These are phyloP conservation scores for Chaetorhynchus papuensis DNA, from an alignment of 2,113 vertebrate species.

Conservation along the genomic window DNA sequence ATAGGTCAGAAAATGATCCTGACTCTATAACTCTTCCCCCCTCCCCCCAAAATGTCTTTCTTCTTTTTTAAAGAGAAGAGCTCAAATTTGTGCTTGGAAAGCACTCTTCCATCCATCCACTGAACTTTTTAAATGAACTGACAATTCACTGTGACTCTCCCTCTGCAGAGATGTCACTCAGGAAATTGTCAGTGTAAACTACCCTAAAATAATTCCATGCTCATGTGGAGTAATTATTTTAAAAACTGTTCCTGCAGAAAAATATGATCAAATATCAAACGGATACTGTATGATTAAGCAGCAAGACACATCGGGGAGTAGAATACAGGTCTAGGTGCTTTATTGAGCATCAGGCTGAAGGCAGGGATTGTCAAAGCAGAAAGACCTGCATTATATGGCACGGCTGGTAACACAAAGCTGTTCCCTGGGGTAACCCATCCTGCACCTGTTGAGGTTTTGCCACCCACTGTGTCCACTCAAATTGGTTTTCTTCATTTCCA, in stretches of 20 bases:
- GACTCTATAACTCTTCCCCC: background rate
- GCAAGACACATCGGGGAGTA: constrained; percentile 43
- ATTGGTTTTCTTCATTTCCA: background rate
- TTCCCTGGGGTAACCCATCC: constrained; percentile 29
- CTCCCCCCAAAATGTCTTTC: rapidly evolving
- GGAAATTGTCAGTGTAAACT: background rate
- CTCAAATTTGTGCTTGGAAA: background rate
- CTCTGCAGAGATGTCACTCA: background rate
- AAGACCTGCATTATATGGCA: background rate
- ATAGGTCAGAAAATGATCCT: background rate
- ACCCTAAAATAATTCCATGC: constrained; percentile 37
- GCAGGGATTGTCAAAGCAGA: background rate
- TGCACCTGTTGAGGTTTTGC: constrained; percentile 41
- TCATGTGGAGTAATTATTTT: constrained; percentile 36
- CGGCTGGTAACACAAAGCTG: background rate
- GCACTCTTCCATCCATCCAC: background rate
- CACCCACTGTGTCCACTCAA: background rate
- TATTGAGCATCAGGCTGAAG: constrained; percentile 52
- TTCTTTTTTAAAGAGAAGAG: background rate
- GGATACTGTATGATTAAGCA: constrained; percentile 62
- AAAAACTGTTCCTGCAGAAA: constrained; percentile 37
- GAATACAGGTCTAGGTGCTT: constrained; percentile 47
- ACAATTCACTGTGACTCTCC: background rate
- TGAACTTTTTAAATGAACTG: background rate
- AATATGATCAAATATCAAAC: constrained; percentile 51